These are phyloP conservation scores for Chaunax sp. DNA, from an alignment of 2,797 vertebrate species.

Conservation along the genomic window DNA sequence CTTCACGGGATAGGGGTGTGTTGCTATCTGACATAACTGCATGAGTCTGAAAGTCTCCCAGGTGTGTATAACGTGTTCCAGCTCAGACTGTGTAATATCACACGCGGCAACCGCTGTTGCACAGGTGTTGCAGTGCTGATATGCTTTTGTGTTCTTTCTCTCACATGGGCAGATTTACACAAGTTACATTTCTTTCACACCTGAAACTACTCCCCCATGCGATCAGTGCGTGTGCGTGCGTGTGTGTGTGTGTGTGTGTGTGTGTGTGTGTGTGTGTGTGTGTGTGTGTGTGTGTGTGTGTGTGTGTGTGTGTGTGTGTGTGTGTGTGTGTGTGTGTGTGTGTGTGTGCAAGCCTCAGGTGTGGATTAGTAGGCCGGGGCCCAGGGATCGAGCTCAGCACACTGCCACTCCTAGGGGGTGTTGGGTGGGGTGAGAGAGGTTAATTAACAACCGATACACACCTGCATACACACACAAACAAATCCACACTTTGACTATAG, in stretches of 20 bases:
- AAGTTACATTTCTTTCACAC: constrained; percentile 63
- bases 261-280: too few species aligned
- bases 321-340: constrained; percentile 3
- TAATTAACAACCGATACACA: constrained; percentile 79
- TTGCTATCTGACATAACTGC: constrained; percentile 50
- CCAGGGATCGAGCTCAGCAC: constrained; percentile 68
- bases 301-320: constrained; percentile 10
- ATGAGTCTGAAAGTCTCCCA: constrained; percentile 58
- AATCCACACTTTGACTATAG: constrained; percentile 36
- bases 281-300: constrained; percentile 23
- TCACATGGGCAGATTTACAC: constrained; percentile 53
- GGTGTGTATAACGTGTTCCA: constrained; percentile 60
- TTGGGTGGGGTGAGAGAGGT: constrained; percentile 72
- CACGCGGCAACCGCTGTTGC: constrained; percentile 48
- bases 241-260: constrained; percentile 3
- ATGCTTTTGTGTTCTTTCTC: constrained; percentile 63
- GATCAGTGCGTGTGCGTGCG: constrained; percentile 21
- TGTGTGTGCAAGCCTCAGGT: constrained; percentile 66
- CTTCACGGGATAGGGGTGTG: constrained; percentile 37
- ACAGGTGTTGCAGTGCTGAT: constrained; percentile 74
- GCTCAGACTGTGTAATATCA: constrained; percentile 54
- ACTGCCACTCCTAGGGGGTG: constrained; percentile 59
- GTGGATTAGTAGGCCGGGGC: constrained; percentile 75
- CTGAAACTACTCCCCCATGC: constrained; percentile 38
- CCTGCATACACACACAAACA: constrained; percentile 39